Conservation (phyloP, 2,888 invertebrate genomes). For the Euclidia mi region DNA sequence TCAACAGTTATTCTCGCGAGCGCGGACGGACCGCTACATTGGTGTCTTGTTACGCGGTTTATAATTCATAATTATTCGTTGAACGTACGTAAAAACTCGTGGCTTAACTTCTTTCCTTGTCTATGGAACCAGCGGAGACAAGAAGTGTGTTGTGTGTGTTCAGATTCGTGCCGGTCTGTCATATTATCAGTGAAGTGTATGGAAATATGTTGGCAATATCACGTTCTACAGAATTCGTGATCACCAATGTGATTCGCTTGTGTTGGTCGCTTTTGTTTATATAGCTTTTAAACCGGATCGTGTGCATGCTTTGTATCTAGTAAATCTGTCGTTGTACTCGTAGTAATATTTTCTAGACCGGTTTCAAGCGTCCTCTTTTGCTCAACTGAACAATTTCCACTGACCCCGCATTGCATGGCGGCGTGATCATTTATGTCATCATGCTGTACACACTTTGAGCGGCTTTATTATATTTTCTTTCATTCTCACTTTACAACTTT, state of each 20-base stretch:
- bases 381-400: slow-evolving; percentile 62
- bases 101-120: slow-evolving; percentile 31
- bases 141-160: slow-evolving; percentile 37
- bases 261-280: slow-evolving; percentile 53
- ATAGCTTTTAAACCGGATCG: slow-evolving; percentile 43
- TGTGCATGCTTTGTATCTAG: slow-evolving; percentile 32
- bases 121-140: slow-evolving; percentile 24
- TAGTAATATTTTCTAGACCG: slow-evolving; percentile 55
- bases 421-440: slow-evolving; percentile 66
- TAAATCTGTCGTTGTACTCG: slow-evolving; percentile 42
- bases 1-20: slow-evolving; percentile 82
- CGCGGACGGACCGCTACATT: slow-evolving; percentile 74
- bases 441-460: slow-evolving; percentile 24
- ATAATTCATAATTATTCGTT: slow-evolving; percentile 59
- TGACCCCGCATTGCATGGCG: slow-evolving; percentile 63
- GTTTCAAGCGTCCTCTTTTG: slow-evolving; percentile 61
- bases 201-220: slow-evolving; percentile 44
- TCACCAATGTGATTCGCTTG: slow-evolving; percentile 48
- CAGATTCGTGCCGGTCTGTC: slow-evolving; percentile 34
- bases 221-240: slow-evolving; percentile 52
- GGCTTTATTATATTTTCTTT: background rate
- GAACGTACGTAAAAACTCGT: slow-evolving; percentile 44
- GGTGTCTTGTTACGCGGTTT: slow-evolving; percentile 59
- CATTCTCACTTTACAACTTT: background rate
- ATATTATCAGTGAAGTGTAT: slow-evolving; percentile 45